These are phyloP conservation scores for Catharus fuscescens DNA, from an alignment of 2,113 vertebrate genomes.

Conservation along the genomic window DNA sequence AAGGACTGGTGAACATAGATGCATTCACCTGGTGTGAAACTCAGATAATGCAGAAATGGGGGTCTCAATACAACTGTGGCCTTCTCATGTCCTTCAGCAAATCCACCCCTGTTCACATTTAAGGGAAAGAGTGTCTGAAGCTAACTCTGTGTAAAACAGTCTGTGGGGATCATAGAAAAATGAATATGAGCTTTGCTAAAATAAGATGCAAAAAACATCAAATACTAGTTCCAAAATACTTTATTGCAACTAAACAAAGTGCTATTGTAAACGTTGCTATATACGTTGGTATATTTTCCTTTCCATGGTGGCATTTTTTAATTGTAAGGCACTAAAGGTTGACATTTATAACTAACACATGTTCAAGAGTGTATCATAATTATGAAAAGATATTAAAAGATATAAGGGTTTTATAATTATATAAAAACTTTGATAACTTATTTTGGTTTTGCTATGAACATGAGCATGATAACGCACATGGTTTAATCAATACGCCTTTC, in stretches of 20 bases:
- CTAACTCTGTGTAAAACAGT: neutral
- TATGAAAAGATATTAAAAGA: neutral
- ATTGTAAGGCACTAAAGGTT: neutral
- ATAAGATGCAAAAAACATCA: neutral
- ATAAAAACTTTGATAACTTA: neutral
- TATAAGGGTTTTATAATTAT: neutral
- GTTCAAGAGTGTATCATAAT: neutral
- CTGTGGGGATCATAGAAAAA: neutral
- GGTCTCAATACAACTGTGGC: neutral
- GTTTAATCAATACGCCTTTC: conserved; percentile 30
- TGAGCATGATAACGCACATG: neutral
- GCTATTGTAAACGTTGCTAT: neutral
- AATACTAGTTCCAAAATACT: neutral
- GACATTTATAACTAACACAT: neutral
- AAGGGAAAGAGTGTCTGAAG: neutral
- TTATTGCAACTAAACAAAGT: neutral
- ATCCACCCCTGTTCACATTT: neutral
- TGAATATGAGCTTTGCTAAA: neutral
- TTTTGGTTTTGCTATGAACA: neutral
- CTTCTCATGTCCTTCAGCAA: neutral
- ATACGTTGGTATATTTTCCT: neutral
- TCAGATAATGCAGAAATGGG: neutral
- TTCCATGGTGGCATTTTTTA: neutral
- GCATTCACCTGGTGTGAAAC: neutral
- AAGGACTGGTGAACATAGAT: neutral